A percentile compares a stretch with the other conserved stretches of the same genome.
phyloP scores from a whole-genome alignment of 1,140 invertebrate genomes.

The Cryptotermes secundus region DNA sequence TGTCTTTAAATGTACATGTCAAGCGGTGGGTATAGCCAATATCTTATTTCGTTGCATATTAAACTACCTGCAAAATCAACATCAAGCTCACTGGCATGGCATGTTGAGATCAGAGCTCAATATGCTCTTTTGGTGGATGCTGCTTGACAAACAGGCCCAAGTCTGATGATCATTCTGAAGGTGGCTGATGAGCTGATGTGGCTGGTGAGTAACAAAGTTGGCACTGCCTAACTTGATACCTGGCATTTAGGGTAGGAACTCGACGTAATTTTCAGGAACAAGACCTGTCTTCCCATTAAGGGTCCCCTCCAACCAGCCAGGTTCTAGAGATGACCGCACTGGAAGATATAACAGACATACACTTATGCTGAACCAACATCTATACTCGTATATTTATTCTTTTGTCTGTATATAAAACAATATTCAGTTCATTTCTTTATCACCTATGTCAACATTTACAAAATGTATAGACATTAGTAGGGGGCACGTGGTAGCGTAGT shows the following conservation, averaged over 20 bases:
- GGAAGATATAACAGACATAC: conserved; percentile 39
- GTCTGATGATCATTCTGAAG: background rate
- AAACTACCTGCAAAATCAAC: background rate
- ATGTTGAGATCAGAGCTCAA: background rate
- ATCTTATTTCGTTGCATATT: background rate
- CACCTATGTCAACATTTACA: no score
- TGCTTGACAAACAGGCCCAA: background rate
- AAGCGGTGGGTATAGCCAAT: background rate
- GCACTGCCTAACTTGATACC: background rate
- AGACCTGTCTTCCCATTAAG: conserved; percentile 91
- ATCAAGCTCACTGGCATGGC: background rate
- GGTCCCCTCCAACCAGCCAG: conserved; percentile 95
- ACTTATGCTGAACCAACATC: no score
- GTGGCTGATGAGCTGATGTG: background rate
- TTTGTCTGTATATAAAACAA: no score
- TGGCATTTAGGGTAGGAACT: conserved; percentile 66
- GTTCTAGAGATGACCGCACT: conserved; percentile 89
- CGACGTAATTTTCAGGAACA: conserved; percentile 96
- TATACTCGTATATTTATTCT: no score
- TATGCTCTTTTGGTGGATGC: background rate
- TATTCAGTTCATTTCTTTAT: no score
- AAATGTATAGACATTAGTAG: no score
- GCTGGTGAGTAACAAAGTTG: background rate
- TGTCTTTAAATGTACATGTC: background rate
- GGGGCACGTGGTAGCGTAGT: no score